A percentile compares a stretch with the other conserved stretches of the same genome.
phyloP scores from a whole-genome alignment of 2,797 vertebrate genomes.

The Nyctalus aviator region DNA sequence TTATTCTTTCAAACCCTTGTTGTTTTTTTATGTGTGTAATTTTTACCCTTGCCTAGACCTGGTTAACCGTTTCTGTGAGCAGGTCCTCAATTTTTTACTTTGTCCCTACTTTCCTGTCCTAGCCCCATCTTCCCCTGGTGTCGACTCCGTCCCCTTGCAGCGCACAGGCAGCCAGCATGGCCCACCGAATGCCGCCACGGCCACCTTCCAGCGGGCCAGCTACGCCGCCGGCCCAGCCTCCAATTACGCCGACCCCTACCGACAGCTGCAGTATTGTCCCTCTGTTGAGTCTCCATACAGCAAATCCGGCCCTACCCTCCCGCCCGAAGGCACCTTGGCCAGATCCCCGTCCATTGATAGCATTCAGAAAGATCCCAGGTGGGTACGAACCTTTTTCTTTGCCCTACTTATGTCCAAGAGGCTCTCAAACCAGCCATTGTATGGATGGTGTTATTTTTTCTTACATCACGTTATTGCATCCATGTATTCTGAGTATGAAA shows the following conservation, averaged over 20 bases:
- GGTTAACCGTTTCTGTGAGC: slow-evolving; percentile 95
- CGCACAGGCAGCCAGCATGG: slow-evolving; percentile 95
- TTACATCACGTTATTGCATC: accelerated
- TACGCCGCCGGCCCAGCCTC: slow-evolving; percentile 94
- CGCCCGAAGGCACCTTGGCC: slow-evolving; percentile 97
- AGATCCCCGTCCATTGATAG: slow-evolving; percentile 99
- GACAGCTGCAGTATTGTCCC: slow-evolving; percentile 99
- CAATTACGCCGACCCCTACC: slow-evolving; percentile 97
- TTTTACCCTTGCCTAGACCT: slow-evolving; percentile 92
- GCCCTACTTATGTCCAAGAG: slow-evolving; percentile 41
- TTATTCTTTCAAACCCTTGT: slow-evolving; percentile 87
- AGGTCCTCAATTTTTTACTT: slow-evolving; percentile 98
- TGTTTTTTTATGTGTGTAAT: slow-evolving; percentile 87
- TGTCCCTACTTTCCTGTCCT: slow-evolving; percentile 98
- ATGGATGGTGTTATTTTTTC: not conserved
- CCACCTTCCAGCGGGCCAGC: slow-evolving; percentile 96
- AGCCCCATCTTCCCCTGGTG: slow-evolving; percentile 99
- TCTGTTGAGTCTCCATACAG: slow-evolving; percentile 99
- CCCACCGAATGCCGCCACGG: slow-evolving; percentile 91
- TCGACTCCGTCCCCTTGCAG: slow-evolving; percentile 99
- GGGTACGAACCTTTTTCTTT: slow-evolving; percentile 85
- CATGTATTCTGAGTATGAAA: too few relatives aligned
- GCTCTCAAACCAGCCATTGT: not conserved
- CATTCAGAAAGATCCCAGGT: slow-evolving; percentile 99
- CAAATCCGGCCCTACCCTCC: slow-evolving; percentile 98